These are phyloP conservation scores for Pygoscelis antarcticus DNA, from an alignment of 2,113 vertebrate genomes.

Conservation along the genomic window DNA sequence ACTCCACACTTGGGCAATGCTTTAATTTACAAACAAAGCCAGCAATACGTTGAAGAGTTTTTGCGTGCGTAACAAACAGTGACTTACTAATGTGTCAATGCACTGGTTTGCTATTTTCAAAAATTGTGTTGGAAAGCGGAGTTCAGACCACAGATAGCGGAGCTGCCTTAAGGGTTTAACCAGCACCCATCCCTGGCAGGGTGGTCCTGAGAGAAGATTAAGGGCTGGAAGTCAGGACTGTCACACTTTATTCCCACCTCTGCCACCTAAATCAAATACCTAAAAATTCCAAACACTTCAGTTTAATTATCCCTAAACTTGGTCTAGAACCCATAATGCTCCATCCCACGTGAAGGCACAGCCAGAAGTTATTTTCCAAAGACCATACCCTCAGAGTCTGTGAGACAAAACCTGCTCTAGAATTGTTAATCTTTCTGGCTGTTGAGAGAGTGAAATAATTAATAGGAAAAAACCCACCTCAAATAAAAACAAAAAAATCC, in stretches of 20 bases:
- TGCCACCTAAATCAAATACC: neutral
- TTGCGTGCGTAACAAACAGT: accelerated
- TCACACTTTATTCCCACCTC: neutral
- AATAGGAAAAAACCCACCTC: neutral
- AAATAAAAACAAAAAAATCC: too few relatives aligned
- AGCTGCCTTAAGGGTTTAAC: accelerated
- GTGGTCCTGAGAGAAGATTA: accelerated
- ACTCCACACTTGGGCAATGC: accelerated
- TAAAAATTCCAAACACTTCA: accelerated
- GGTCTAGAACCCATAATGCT: accelerated
- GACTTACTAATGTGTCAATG: accelerated
- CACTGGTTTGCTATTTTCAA: accelerated
- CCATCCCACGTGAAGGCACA: accelerated
- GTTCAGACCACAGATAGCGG: accelerated
- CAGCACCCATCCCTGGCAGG: neutral
- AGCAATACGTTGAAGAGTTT: accelerated
- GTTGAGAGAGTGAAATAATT: neutral
- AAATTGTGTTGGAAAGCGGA: accelerated
- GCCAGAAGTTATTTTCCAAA: neutral
- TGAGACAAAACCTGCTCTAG: neutral
- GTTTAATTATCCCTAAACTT: too few relatives aligned
- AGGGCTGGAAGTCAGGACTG: too few relatives aligned
- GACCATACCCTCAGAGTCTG: accelerated
- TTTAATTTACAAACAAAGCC: neutral
- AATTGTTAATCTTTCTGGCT: neutral